phyloP scores from a whole-genome alignment of 1,140 invertebrate genomes.

The Himalopsyche phryganea region DNA sequence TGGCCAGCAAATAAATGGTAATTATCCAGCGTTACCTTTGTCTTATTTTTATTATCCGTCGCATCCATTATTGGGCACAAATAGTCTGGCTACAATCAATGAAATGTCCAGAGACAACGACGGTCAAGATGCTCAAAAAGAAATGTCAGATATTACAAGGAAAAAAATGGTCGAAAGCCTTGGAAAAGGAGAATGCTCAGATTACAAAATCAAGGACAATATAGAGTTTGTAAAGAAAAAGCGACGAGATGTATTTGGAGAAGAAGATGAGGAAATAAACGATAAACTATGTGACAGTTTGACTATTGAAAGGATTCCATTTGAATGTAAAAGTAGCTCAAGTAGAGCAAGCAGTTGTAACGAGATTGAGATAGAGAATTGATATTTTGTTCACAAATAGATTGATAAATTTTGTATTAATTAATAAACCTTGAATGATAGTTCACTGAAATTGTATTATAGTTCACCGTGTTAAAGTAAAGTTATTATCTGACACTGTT shows the following conservation, averaged over 20 bases:
- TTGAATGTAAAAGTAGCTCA: conserved; percentile 39
- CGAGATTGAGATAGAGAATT: conserved; percentile 53
- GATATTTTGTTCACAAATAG: neutral
- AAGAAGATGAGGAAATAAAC: conserved; percentile 10
- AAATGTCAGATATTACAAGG: conserved; percentile 19
- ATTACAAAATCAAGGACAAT: conserved; percentile 21
- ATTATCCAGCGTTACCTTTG: conserved; percentile 46
- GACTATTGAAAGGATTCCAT: conserved; percentile 30
- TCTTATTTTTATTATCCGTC: conserved; percentile 52
- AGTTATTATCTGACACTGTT: no score
- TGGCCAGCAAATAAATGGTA: conserved; percentile 46
- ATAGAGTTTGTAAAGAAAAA: conserved; percentile 25
- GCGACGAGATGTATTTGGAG: conserved; percentile 17
- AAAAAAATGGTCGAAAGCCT: conserved; percentile 11
- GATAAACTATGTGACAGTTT: conserved; percentile 2
- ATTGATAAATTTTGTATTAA: no score
- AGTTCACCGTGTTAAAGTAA: no score
- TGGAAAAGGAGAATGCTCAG: conserved; percentile 4
- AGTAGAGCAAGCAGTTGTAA: conserved; percentile 51
- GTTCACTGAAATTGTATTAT: no score
- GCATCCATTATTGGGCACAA: conserved; percentile 44
- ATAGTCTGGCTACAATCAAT: conserved; percentile 35
- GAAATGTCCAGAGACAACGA: conserved; percentile 24
- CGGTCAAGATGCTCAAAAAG: conserved; percentile 21
- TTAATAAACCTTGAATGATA: no score